These are phyloP conservation scores for Trichonephila clavata DNA, from an alignment of 1,140 invertebrate genomes.

Conservation along the genomic window DNA sequence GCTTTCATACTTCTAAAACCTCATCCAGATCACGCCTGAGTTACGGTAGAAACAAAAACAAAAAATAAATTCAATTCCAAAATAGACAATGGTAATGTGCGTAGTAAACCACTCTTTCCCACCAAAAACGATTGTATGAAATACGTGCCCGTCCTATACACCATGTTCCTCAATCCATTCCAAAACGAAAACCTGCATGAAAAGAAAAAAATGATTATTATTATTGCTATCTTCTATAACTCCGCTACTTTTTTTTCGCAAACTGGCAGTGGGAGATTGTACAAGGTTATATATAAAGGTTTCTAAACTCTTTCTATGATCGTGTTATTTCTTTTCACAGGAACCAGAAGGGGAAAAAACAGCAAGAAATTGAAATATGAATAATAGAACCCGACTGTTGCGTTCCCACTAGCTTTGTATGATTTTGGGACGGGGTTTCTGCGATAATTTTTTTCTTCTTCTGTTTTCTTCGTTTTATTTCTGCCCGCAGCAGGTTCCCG, in stretches of 20 bases:
- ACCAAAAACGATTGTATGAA: slow-evolving; percentile 63
- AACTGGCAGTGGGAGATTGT: slow-evolving; percentile 3
- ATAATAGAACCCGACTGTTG: slow-evolving; percentile 72
- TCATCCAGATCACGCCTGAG: slow-evolving; percentile 19
- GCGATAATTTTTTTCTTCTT: slow-evolving; percentile 28
- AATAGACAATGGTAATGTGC: slow-evolving; percentile 71
- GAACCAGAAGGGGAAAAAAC: slow-evolving; percentile 16
- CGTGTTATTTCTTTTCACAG: slow-evolving; percentile 69
- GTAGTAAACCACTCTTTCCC: slow-evolving; percentile 21
- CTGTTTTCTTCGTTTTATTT: slow-evolving; percentile 50
- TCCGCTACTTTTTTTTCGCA: slow-evolving; percentile 16
- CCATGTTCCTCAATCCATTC: slow-evolving; percentile 67
- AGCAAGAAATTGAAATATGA: slow-evolving; percentile 72
- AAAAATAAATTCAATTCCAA: slow-evolving; percentile 57
- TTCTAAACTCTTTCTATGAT: slow-evolving; percentile 58
- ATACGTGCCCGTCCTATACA: slow-evolving; percentile 63
- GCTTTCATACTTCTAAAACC: slow-evolving; percentile 39
- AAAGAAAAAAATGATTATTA: slow-evolving; percentile 61
- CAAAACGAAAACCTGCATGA: not conserved
- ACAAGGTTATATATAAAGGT: slow-evolving; percentile 31
- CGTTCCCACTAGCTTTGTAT: slow-evolving; percentile 59
- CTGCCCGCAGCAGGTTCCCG: not conserved
- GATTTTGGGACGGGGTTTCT: slow-evolving; percentile 47
- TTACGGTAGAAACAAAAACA: not conserved
- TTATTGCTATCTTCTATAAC: slow-evolving; percentile 65